phyloP scores from a whole-genome alignment of 2,113 vertebrate species.

The Otis tarda region DNA sequence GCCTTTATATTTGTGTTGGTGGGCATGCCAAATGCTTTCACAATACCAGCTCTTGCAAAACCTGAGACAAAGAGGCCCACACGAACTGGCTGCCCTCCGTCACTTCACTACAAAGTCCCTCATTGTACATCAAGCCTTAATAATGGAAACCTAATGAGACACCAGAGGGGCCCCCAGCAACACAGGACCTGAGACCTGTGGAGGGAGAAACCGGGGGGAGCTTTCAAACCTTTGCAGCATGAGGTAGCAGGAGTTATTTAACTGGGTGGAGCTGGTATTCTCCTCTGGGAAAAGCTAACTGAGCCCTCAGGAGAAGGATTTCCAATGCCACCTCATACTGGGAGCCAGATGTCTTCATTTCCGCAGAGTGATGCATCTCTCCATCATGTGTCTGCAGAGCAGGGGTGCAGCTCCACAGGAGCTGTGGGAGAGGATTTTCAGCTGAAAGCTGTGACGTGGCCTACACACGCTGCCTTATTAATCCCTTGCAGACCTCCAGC shows the following conservation, averaged over 20 bases:
- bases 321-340: background rate
- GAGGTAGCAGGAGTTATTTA: background rate
- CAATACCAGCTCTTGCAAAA: background rate
- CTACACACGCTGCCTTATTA: background rate
- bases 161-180: background rate
- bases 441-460: background rate
- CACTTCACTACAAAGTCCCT: background rate
- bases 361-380: background rate
- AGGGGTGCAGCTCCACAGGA: background rate
- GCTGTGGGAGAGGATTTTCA: background rate
- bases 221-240: background rate
- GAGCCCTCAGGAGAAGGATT: background rate
- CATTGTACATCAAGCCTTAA: background rate
- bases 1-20: conserved; percentile 22
- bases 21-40: background rate
- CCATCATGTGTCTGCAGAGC: background rate
- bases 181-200: background rate
- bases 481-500: background rate
- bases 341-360: background rate
- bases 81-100: background rate
- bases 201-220: rapidly evolving
- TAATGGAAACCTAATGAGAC: background rate
- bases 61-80: conserved; percentile 12
- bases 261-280: background rate
- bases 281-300: background rate